A percentile compares a stretch with the other conserved stretches of the same genome.
Conservation (phyloP, 2,797 vertebrate genomes). For the Enteromius trimaculatus region DNA sequence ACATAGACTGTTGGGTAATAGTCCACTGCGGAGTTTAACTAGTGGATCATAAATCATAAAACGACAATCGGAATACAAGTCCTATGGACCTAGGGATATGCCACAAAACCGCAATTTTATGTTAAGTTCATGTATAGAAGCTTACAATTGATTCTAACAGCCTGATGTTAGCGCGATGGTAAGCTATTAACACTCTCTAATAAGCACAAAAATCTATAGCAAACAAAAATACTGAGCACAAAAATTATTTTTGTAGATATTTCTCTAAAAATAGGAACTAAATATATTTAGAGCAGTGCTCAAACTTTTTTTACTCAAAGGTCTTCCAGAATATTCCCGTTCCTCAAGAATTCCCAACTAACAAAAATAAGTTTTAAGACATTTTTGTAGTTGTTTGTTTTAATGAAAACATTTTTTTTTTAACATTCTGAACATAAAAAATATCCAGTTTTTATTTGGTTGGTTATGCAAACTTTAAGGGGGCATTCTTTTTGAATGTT, state of each 20-base stretch:
- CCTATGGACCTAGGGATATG: not conserved
- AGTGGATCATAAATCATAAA: constrained; percentile 12
- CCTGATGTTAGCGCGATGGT: not conserved
- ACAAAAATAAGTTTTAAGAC: not conserved
- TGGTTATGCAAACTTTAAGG: not conserved
- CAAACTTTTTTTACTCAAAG: not conserved
- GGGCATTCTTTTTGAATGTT: not conserved
- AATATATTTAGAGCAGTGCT: not conserved
- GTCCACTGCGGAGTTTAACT: not conserved
- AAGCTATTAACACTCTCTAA: not conserved
- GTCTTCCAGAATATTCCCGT: not conserved
- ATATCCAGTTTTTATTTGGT: too few relatives aligned
- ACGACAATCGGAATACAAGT: not conserved
- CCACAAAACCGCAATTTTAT: not conserved
- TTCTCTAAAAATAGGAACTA: not conserved
- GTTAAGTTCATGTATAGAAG: not conserved
- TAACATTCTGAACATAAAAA: not conserved
- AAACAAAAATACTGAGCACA: not conserved
- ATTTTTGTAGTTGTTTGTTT: too few relatives aligned
- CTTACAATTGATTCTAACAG: not conserved
- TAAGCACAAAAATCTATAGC: not conserved
- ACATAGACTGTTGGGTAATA: constrained; percentile 12
- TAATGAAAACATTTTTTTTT: too few relatives aligned
- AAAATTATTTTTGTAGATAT: not conserved
- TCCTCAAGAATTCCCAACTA: not conserved